A percentile compares a stretch with the other conserved stretches of the same genome.
Evolutionary conservation across 2,113 vertebrate species (phyloP).

Genomic region (Sebastes schlegelii): DNA sequence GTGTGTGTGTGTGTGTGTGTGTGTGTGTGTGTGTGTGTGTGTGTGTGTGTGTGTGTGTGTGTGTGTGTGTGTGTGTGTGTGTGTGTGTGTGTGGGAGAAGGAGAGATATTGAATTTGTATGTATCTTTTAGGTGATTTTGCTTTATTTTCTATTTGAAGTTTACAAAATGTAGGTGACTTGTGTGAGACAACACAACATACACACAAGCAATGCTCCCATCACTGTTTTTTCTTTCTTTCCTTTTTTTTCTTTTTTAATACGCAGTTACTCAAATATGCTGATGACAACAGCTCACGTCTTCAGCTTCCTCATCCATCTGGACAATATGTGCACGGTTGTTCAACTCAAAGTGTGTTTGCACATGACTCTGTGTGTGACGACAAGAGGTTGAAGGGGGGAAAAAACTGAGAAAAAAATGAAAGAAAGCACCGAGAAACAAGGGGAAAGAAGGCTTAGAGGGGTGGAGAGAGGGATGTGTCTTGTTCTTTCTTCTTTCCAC

Average conservation of each 20-base stretch:
- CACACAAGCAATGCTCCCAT: not conserved
- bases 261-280: slow-evolving; percentile 59
- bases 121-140: not conserved
- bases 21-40: slow-evolving; percentile 3
- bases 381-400: slow-evolving; percentile 12
- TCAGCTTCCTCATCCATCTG: slow-evolving; percentile 69
- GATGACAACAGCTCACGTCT: slow-evolving; percentile 67
- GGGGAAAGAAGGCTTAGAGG: slow-evolving; percentile 32
- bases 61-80: slow-evolving; percentile 1
- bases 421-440: slow-evolving; percentile 31
- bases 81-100: slow-evolving; percentile 1
- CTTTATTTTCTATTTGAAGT: slow-evolving; percentile 17
- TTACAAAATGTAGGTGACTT: slow-evolving; percentile 9
- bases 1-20: slow-evolving; percentile 6
- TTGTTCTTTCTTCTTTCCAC: slow-evolving; percentile 56
- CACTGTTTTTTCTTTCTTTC: not conserved
- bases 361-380: not conserved
- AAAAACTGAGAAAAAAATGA: slow-evolving; percentile 26
- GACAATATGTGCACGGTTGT: slow-evolving; percentile 45
- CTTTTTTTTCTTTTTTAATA: not conserved
- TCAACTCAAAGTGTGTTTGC: not conserved
- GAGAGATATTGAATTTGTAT: not conserved
- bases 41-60: not conserved
- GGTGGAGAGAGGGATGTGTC: slow-evolving; percentile 33
- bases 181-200: slow-evolving; percentile 7